These are phyloP conservation scores for Monarcha castaneiventris DNA, from an alignment of 2,113 vertebrate species.

Conservation along the genomic window DNA sequence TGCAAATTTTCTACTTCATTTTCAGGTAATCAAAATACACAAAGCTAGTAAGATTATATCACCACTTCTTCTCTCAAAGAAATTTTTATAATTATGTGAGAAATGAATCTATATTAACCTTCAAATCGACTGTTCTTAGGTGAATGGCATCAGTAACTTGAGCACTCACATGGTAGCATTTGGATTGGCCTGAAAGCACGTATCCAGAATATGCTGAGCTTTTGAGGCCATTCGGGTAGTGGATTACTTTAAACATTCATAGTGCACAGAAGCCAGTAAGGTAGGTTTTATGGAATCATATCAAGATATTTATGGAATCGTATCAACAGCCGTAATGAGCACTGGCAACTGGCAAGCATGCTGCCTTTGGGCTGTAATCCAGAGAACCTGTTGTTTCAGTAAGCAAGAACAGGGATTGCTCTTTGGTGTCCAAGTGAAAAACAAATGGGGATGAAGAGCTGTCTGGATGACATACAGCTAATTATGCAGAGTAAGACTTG, in stretches of 20 bases:
- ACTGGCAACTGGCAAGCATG: neutral
- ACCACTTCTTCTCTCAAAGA: neutral
- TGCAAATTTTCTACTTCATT: conserved; percentile 41
- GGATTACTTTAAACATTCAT: neutral
- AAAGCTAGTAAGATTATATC: conserved; percentile 35
- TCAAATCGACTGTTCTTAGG: neutral
- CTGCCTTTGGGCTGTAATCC: neutral
- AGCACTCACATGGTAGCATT: neutral
- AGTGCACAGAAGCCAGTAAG: neutral
- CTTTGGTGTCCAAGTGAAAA: neutral
- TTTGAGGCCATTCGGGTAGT: neutral
- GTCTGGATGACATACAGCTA: neutral
- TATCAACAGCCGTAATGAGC: neutral
- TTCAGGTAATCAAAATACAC: conserved; percentile 33
- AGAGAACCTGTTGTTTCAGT: neutral
- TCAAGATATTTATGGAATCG: neutral
- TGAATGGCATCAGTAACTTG: neutral
- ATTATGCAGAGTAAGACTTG: neutral
- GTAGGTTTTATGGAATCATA: neutral
- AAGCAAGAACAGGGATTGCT: neutral
- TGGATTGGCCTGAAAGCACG: neutral
- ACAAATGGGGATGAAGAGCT: neutral
- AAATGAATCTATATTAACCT: conserved; percentile 2
- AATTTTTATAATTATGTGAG: neutral
- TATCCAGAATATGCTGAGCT: neutral